Percentiles rank a stretch among this genome's conserved stretches.
These are phyloP conservation scores for Tangara arthus DNA, from an alignment of 2,797 vertebrate genomes.

Conservation along the genomic window DNA sequence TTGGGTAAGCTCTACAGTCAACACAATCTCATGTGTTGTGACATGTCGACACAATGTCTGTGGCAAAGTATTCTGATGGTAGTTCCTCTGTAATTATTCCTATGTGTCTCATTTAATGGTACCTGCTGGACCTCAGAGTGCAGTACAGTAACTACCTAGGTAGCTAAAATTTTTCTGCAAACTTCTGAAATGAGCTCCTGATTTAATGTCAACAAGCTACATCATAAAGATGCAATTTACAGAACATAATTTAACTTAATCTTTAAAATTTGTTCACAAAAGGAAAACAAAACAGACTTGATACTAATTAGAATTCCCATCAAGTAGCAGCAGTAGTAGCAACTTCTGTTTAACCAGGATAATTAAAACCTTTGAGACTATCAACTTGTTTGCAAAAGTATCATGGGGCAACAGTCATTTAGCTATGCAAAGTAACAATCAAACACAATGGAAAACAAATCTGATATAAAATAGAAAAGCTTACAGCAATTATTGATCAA, in stretches of 20 bases:
- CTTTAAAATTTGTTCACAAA: neutral
- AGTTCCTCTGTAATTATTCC: neutral
- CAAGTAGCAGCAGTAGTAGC: constrained; percentile 9
- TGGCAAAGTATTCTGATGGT: neutral
- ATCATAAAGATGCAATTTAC: constrained; percentile 18
- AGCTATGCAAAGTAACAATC: neutral
- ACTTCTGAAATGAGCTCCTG: neutral
- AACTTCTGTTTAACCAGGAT: constrained; percentile 47
- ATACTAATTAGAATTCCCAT: constrained; percentile 48
- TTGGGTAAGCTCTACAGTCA: neutral
- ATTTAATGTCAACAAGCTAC: neutral
- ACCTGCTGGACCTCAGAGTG: neutral
- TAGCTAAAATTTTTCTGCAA: neutral
- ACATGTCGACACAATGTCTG: neutral
- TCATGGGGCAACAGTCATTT: neutral
- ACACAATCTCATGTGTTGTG: neutral
- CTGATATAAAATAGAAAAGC: constrained; percentile 15
- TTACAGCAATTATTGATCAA: constrained; percentile 43
- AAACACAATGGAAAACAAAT: constrained; percentile 27
- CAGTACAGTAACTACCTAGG: neutral
- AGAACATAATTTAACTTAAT: neutral
- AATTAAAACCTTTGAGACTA: constrained; percentile 68
- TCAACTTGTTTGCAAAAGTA: constrained; percentile 19
- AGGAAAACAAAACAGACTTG: neutral
- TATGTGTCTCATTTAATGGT: neutral